Conservation (phyloP, 2,113 vertebrate genomes). For the Heteronetta atricapilla region DNA sequence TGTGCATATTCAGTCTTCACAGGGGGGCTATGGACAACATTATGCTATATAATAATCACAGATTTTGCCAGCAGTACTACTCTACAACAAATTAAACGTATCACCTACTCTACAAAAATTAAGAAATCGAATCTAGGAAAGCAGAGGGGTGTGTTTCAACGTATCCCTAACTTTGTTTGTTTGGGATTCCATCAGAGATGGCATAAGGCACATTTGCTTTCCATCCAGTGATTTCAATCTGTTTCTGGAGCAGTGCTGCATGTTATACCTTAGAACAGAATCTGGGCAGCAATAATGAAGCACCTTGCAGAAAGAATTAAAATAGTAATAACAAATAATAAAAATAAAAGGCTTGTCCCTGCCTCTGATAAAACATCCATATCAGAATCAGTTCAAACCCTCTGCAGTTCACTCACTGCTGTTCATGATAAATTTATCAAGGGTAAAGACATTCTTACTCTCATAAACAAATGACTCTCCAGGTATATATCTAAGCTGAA, state of each 20-base stretch:
- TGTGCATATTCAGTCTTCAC: neutral
- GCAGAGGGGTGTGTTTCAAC: neutral
- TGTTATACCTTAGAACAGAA: neutral
- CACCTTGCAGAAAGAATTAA: neutral
- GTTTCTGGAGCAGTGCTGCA: neutral
- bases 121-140: neutral
- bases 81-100: neutral
- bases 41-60: neutral
- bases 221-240: neutral
- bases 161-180: neutral
- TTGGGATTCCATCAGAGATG: neutral
- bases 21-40: too few species aligned
- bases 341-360: neutral
- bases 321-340: neutral
- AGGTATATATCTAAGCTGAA: neutral
- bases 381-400: neutral
- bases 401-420: neutral
- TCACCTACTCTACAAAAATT: neutral
- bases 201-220: neutral
- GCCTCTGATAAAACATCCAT: neutral
- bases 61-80: neutral
- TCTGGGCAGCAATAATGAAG: neutral
- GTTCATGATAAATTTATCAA: constrained; percentile 9
- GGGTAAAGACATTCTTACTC: neutral
- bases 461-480: neutral